Evolutionary conservation across 2,113 vertebrate genomes (phyloP).

Genomic region (Myotis yumanensis): DNA sequence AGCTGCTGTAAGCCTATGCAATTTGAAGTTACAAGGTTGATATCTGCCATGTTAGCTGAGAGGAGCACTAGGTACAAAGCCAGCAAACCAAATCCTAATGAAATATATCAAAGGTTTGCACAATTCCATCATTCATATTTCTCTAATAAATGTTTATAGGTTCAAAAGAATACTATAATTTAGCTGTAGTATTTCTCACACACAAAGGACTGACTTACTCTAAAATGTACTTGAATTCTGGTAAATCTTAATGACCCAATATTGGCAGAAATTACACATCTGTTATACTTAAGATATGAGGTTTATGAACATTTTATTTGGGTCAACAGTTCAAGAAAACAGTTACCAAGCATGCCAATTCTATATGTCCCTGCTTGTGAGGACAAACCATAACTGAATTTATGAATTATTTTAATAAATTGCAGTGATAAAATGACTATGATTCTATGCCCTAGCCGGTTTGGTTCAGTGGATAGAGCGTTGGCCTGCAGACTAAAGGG

Average conservation of each 20-base stretch:
- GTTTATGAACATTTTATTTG: not conserved
- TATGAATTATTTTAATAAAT: not conserved
- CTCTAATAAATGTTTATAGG: conserved; percentile 48
- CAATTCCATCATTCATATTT: conserved; percentile 49
- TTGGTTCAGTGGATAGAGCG: no score
- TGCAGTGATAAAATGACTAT: not conserved
- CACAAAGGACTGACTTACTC: conserved; percentile 51
- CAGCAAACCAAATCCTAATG: conserved; percentile 62
- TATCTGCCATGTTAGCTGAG: not conserved
- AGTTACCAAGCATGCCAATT: not conserved
- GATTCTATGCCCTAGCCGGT: not conserved
- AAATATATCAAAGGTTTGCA: conserved; percentile 41
- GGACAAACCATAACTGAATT: not conserved
- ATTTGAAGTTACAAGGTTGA: not conserved
- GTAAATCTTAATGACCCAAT: not conserved
- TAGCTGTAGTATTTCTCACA: conserved; percentile 47
- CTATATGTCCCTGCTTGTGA: not conserved
- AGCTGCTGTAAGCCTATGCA: not conserved
- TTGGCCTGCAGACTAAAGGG: no score
- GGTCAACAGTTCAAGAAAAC: not conserved
- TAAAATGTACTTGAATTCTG: conserved; percentile 61
- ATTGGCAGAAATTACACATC: conserved; percentile 32
- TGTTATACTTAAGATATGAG: not conserved
- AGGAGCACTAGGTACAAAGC: not conserved
- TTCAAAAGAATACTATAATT: conserved; percentile 48